Conservation (phyloP, 2,113 vertebrate species). For the Ictidomys tridecemlineatus region DNA sequence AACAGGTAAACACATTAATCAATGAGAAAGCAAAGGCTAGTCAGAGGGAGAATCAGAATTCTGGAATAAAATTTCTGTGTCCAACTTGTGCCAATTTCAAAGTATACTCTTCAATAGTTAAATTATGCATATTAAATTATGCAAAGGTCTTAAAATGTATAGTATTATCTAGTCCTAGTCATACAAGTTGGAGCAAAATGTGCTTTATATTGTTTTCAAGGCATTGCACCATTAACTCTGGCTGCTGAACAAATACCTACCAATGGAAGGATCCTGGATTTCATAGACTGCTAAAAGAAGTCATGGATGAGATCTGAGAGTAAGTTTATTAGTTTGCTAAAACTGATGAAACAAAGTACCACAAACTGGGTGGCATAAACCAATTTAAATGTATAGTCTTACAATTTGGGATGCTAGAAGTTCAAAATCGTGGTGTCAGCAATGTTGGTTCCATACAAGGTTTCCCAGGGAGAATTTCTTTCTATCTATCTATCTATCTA, state of each 20-base stretch:
- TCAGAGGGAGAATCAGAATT: conserved; percentile 55
- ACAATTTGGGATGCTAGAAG: not conserved
- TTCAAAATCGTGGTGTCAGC: not conserved
- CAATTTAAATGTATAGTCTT: not conserved
- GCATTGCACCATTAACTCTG: not conserved
- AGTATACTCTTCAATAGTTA: conserved; percentile 20
- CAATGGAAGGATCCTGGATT: conserved; percentile 31
- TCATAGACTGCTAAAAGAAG: not conserved
- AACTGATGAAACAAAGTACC: not conserved
- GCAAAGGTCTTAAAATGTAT: conserved; percentile 15
- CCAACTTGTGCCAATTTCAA: conserved; percentile 11
- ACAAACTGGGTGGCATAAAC: not conserved
- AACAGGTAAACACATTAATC: conserved; percentile 74
- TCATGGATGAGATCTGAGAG: not conserved
- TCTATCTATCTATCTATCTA: too few species aligned
- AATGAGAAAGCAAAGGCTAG: conserved; percentile 66
- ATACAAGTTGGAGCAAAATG: conserved; percentile 37
- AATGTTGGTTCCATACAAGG: not conserved
- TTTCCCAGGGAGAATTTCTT: not conserved
- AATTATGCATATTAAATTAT: conserved; percentile 23
- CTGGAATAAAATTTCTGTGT: conserved; percentile 41
- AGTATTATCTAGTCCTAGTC: conserved; percentile 25
- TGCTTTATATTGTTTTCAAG: conserved; percentile 2
- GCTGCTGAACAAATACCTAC: conserved; percentile 11
- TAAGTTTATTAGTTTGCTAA: not conserved